Evolutionary conservation across 2,113 vertebrate species (phyloP), one percentile per base, ranked within the genome.

Genomic region (Ptychochromis oligacanthus): DNA sequence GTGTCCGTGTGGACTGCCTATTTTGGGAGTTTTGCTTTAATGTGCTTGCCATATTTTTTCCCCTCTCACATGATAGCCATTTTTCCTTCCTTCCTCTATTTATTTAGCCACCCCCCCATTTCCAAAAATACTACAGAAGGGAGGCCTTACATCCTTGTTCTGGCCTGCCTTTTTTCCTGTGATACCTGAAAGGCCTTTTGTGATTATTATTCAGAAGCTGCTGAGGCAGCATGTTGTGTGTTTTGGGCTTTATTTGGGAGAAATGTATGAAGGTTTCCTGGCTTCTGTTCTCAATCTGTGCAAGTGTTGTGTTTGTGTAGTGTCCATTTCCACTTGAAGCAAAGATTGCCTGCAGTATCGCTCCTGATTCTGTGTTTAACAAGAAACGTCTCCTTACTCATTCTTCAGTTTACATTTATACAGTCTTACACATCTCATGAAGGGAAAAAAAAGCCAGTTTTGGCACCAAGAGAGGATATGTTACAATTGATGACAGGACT

Each of bases 11-110:
- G 58, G 82, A 79, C 79, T 57, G 76, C 64, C 76, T 79, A 60
- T 84, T 64, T 88, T 84, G 64, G 85, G 77, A 83, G 60, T 76
- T 87, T 88, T 89, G 87, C 90, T 93, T 88, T 88, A 77, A 91
- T 91, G 56, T 81, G 75, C 85, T 82, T 88, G 80, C 79, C 36
- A 83, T 80, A 62, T 82, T 83, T 84, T 58, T 67, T 74, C 28
- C 5, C 20, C 26, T 20, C 36, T 72, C 82, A 79, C 80, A 82
- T 60, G 56, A 91, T 84, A 82, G 83, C 59, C 75, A 78, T 83
- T 88, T 81, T 83, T 83, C 84, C 88, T 89, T 87, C 84, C 84
- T 81, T 85, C 80, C 85, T 90, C 74, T 92, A 91, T 92, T 94
- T 93, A 93, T 95, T 93, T 56, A 91, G 72, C 87, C 83, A 79